Evolutionary conservation across 2,113 vertebrate genomes (phyloP), one percentile per base, ranked within the genome.

Genomic region (Taxidea taxus): DNA sequence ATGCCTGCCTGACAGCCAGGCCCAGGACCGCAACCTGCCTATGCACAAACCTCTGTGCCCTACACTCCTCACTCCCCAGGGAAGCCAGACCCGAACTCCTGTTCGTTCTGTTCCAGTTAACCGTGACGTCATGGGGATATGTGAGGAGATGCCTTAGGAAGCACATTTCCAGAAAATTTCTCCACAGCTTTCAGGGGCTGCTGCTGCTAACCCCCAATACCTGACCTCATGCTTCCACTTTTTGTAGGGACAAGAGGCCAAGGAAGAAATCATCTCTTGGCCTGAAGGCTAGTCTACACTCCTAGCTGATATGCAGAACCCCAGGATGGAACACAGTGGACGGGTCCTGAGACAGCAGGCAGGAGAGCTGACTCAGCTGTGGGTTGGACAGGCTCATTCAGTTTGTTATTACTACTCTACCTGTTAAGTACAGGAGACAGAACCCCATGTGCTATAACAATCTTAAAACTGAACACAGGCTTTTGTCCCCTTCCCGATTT

Each of bases 21-120:
- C 3, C 23, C 42, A 15, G 1, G 23, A 27, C 5, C 11, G 15
- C 34, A 84, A 14, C 11, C 29, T 3, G 51, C 0, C 2, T 16
- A 8, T 1, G 42, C 21, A 37, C 44, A 21, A 31, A 42, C 72
- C 25, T 29, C 34, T 2, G 12, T 47, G 25, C n/a, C 60, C 23
- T 12, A 5, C 27, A 10, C 4, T 16, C 81, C n/a, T 80, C 92
- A 68, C 34, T 54, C 47, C 91, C 56, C 51, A 11, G 4, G 12
- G 72, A 87, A 70, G 23, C 12, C 42, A 90, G 44, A 62, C 25
- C 34, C 11, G 66, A 82, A 81, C 16, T 47, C 13, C 7, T 81
- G 11, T 39, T 85, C n/a, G 29, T n/a, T 84, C 70, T 74, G 44
- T 51, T 75, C 84, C 49, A 83, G 39, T 23, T 39, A 83, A 68